Evolutionary conservation across 2,888 invertebrate genomes (phyloP), one percentile per base, ranked within the genome.

Genomic region (Diaperis boleti): DNA sequence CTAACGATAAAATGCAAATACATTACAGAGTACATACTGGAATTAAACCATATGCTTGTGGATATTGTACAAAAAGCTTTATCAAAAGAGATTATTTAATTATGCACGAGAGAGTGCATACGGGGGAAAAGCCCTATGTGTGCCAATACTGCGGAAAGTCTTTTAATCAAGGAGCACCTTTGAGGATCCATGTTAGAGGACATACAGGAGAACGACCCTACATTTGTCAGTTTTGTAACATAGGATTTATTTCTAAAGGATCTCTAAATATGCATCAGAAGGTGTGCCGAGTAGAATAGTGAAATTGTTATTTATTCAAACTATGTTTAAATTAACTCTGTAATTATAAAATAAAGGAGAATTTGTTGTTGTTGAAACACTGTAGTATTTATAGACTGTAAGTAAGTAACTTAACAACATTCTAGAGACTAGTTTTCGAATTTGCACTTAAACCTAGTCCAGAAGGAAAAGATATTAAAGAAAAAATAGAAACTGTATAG

Each of bases 81-180:
- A 74, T 74, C 3, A 78, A 76, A 50, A 74, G 74, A 55, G 78
- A 77, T 60, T 75, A 76, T 50, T 69, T 80, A 42, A 72, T 74
- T 1, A 75, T 77, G 73, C 80, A 80, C 54, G 78, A 79, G 56
- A 71, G 79, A 15, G 75, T 78, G 10, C 82, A 82, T 63, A 81
- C 77, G 1, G 79, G 78, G 4, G 80, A 79, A 50, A 79, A 79
- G 59, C 79, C 79, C 3, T 78, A 78, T 56, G 70, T 74, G 3
- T 82, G 82, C 59, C 72, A 76, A 39, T 74, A 77, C 54, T 81
- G 81, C 50, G 78, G 78, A 1, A 79, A 79, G 57, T 70, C 76
- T 31, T 80, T 81, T 61, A 76, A 76, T 37, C 76, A 78, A 41
- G 72, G 73, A 0, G 72, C 74, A 8, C 76, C 76, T 1, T 62